A percentile compares a stretch with the other conserved stretches of the same genome.
Conservation (phyloP, 2,113 vertebrate genomes). For the Gracilinanus agilis region DNA sequence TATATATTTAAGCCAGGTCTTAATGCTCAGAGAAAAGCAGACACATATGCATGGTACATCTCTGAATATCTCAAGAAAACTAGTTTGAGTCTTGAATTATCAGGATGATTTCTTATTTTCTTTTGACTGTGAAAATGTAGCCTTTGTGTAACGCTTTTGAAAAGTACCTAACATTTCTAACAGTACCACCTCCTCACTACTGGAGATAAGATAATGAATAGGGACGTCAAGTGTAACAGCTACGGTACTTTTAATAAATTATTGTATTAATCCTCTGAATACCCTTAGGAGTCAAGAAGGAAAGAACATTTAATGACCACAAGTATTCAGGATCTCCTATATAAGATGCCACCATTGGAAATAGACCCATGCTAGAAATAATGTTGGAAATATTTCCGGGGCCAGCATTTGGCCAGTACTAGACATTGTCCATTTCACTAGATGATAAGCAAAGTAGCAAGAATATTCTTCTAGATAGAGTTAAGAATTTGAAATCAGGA, state of each 20-base stretch:
- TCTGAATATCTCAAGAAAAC: conserved; percentile 20
- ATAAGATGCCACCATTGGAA: conserved; percentile 5
- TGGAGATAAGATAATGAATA: neutral
- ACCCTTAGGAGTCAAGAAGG: neutral
- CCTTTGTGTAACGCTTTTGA: neutral
- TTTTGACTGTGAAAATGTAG: neutral
- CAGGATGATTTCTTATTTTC: neutral
- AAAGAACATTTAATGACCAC: neutral
- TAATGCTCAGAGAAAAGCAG: neutral
- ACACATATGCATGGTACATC: neutral
- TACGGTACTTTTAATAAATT: conserved; percentile 32
- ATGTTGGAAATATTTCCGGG: neutral
- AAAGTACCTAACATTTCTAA: neutral
- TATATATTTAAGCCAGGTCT: neutral
- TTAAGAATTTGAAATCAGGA: neutral
- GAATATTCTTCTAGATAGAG: neutral
- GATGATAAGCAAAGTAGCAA: conserved; percentile 6
- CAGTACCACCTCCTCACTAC: neutral
- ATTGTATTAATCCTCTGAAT: conserved; percentile 39
- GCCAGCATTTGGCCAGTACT: neutral
- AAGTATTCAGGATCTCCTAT: neutral
- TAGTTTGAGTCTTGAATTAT: conserved; percentile 9
- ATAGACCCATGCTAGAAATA: neutral
- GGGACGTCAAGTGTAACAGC: conserved; percentile 3
- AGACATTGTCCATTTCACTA: neutral